phyloP scores from a whole-genome alignment of 2,113 vertebrate species.

The Ellobius talpinus region DNA sequence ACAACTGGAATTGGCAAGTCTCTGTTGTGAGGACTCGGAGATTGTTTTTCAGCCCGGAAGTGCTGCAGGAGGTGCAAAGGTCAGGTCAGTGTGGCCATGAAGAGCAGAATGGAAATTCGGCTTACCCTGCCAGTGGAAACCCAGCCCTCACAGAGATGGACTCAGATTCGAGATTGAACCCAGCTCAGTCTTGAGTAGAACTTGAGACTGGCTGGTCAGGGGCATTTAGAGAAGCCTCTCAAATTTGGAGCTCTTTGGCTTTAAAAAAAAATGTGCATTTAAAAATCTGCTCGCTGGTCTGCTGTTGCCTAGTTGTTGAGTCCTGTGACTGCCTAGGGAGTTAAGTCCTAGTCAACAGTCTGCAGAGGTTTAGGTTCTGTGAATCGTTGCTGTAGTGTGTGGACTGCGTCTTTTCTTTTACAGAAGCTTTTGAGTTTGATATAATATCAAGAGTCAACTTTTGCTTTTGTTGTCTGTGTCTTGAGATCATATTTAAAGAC shows the following conservation, averaged over 20 bases:
- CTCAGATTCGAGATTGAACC: not conserved
- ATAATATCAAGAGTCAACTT: not conserved
- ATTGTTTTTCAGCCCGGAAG: not conserved
- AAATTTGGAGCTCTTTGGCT: not conserved
- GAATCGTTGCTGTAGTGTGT: too few relatives aligned
- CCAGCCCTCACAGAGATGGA: rapidly evolving
- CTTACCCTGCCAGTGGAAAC: too few relatives aligned
- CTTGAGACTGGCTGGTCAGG: not conserved
- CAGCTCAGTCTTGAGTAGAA: rapidly evolving
- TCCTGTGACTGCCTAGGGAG: not conserved
- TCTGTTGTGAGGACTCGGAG: not conserved
- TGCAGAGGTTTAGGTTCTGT: not conserved
- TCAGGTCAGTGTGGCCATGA: not conserved
- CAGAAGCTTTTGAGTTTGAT: not conserved
- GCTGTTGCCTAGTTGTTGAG: not conserved
- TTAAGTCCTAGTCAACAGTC: not conserved
- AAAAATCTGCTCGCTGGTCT: not conserved
- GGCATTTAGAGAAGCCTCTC: not conserved
- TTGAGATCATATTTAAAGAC: not conserved
- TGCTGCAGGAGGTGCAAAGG: not conserved
- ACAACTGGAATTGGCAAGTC: not conserved
- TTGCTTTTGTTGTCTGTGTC: not conserved
- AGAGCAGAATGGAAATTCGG: too few relatives aligned
- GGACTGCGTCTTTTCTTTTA: not conserved
- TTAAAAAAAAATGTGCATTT: not conserved